Evolutionary conservation across 2,888 invertebrate genomes (phyloP), one percentile per base, ranked within the genome.

Genomic region (Stictocephala bisonia): DNA sequence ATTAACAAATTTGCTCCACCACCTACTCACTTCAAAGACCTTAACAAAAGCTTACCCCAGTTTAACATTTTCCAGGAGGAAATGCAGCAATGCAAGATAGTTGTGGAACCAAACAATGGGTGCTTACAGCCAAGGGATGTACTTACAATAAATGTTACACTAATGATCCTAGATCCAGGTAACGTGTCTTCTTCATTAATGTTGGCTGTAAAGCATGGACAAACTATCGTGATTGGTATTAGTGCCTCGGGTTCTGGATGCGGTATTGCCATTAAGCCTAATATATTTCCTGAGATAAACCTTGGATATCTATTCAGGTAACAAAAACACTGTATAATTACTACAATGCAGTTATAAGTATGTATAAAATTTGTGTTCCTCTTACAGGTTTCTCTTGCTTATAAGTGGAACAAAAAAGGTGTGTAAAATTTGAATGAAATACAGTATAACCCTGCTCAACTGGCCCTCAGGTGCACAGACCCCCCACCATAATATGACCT

Each of bases 271-370:
- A 29, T 58, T 6, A 29, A 71, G 26, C 70, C 70, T 6, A 58
- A 56, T 6, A 58, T 71, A 2, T 71, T 71, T 29, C 70, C 70
- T 26, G 58, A 71, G 58, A 22, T 71, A 9, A 20, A 71, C 31
- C 58, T 71, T 6, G 70, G 70, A 0, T 71, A 27, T 71, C 29
- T 71, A 3, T 71, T 71, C 44, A 71, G 58, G 70, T 71, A 58
- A 22, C 15, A 44, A 44, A 35, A 9, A 35, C 35, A 9, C 11
- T 35, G 6, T 35, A 6, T n/a, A n/a, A n/a, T n/a, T n/a, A n/a
- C n/a, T n/a, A n/a, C n/a, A n/a, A n/a, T n/a, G n/a, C n/a, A n/a
- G n/a, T n/a, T n/a, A n/a, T n/a, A n/a, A n/a, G n/a, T n/a, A n/a
- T n/a, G n/a, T n/a, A n/a, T n/a, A 9, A 9, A 9, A 35, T 35